A percentile compares a stretch with the other conserved stretches of the same genome.
phyloP scores from a whole-genome alignment of 2,888 invertebrate species.

The Microplitis manilae region DNA sequence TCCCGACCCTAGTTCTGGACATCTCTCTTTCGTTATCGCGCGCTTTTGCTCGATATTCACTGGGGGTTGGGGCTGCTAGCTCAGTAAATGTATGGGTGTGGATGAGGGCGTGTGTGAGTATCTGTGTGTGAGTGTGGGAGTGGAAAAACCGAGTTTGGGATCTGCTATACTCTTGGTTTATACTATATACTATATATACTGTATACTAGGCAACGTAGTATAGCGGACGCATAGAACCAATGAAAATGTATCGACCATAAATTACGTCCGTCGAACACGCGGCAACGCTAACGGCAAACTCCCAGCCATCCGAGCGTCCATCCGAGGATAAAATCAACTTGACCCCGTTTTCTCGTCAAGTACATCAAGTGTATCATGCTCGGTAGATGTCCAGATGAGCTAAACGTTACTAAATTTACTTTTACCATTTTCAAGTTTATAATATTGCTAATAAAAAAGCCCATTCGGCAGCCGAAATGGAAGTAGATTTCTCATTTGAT shows the following conservation, averaged over 20 bases:
- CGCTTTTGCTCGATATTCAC: slow-evolving; percentile 47
- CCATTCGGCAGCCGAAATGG: too few species aligned
- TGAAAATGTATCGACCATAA: slow-evolving; percentile 60
- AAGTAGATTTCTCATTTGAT: too few species aligned
- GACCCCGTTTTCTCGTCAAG: slow-evolving; percentile 54
- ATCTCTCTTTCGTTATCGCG: slow-evolving; percentile 44
- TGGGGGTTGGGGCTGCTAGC: slow-evolving; percentile 25
- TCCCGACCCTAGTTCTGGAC: slow-evolving; percentile 44
- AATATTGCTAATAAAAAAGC: too few species aligned
- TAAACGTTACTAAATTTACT: neutral
- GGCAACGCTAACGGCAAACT: slow-evolving; percentile 36
- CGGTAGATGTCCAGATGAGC: neutral
- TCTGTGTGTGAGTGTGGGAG: slow-evolving; percentile 10
- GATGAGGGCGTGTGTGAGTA: neutral
- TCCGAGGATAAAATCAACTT: slow-evolving; percentile 58
- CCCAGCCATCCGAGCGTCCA: slow-evolving; percentile 23
- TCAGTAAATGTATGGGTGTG: neutral
- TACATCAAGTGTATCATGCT: slow-evolving; percentile 9
- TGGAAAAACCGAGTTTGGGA: slow-evolving; percentile 24
- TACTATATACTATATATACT: neutral
- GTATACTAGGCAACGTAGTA: neutral
- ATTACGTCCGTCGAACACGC: slow-evolving; percentile 55
- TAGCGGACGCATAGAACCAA: slow-evolving; percentile 43
- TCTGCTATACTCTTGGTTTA: neutral
- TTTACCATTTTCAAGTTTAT: neutral